phyloP scores from a whole-genome alignment of 2,797 vertebrate genomes.

The Cheirogaleus major region DNA sequence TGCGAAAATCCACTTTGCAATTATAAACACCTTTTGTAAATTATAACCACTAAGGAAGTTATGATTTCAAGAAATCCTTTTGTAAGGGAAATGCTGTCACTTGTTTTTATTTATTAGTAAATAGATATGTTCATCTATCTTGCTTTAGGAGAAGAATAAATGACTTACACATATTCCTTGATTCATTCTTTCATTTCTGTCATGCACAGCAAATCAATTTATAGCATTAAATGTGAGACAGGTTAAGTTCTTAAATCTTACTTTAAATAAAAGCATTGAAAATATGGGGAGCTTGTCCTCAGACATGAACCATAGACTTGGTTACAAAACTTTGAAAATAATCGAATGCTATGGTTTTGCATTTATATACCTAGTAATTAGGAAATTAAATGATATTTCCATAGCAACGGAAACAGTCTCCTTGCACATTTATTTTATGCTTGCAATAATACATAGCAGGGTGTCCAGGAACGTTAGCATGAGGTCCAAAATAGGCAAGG shows the following conservation, averaged over 20 bases:
- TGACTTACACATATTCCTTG: not conserved
- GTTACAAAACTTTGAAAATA: constrained; percentile 52
- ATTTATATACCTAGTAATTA: constrained; percentile 66
- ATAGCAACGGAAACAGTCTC: constrained; percentile 44
- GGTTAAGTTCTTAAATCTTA: constrained; percentile 57
- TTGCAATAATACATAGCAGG: constrained; percentile 25
- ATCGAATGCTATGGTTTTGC: constrained; percentile 62
- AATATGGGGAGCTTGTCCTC: not conserved
- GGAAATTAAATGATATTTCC: constrained; percentile 66
- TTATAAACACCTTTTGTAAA: not conserved
- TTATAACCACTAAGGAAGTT: not conserved
- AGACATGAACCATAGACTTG: constrained; percentile 15
- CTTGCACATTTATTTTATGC: constrained; percentile 44
- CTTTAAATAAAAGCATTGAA: constrained; percentile 40
- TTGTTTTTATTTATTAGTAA: not conserved
- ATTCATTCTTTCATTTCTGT: constrained; percentile 42
- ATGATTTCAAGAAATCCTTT: constrained; percentile 20
- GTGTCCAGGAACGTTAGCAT: not conserved
- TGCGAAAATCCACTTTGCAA: not conserved
- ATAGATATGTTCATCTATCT: not conserved
- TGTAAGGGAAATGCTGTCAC: not conserved
- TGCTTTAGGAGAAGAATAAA: constrained; percentile 28
- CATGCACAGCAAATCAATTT: not conserved
- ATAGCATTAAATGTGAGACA: constrained; percentile 18
- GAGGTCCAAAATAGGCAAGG: not conserved